Evolutionary conservation across 1,140 invertebrate genomes (phyloP), one percentile per base, ranked within the genome.

Genomic region (Aphelenchoides fujianensis): DNA sequence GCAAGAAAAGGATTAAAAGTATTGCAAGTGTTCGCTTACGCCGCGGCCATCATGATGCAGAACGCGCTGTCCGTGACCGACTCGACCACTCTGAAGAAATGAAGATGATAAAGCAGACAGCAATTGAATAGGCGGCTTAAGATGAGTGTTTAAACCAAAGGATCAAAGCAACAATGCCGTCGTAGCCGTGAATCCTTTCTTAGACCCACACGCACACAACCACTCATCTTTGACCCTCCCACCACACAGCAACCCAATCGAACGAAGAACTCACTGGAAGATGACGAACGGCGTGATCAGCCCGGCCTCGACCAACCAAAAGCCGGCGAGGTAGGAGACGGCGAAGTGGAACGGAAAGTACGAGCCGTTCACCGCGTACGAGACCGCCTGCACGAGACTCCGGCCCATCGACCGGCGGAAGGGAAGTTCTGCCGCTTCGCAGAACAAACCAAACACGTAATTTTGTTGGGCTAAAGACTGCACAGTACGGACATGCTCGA

Each of bases 31-130:
- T n/a, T n/a, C n/a, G n/a, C n/a, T n/a, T 85, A 83, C 1, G 83
- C 41, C 0, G 83, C 79, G 63, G 85, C 80, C 54, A 84, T 85
- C 0, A 79, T 53, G 36, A 59, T 64, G 35, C 75, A 68, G 41
- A 66, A 61, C 23, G 76, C 70, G 68, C 82, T 76, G 31, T 74
- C 41, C 12, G 41, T 75, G 27, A 85, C 36, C 0, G 79, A 80
- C 63, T 77, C 82, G n/a, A 85, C 74, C 0, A 82, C 81, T 70
- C 70, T 73, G 16, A 72, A 27, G 12, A 3, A 3, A 63, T 35
- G 16, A 59, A 63, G 54, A 16, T n/a, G n/a, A n/a, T n/a, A n/a
- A n/a, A n/a, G 41, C 23, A 12, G 41, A 48, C 23, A 16, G 41
- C 41, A 48, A 48, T 48, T 48, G 41, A 48, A 48, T 23, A 16